Base-by-base conservation (phyloP, 2,797 vertebrate species). In the Eutrigla gurnardus region DNA sequence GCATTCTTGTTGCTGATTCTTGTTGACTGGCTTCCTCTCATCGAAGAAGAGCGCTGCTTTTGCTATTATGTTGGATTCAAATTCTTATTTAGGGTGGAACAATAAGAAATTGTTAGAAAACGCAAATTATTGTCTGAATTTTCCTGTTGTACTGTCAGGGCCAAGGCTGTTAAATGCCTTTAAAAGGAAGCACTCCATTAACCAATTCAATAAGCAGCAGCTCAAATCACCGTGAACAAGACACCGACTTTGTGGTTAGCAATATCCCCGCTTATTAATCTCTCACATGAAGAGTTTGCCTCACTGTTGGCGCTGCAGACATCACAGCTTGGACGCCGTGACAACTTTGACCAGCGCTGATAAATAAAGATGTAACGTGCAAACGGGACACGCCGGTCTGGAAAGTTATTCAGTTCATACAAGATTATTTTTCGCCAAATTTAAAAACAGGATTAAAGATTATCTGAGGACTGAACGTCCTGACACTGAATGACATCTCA, bases 241-340 rank as follows among this genome's bases (percentile, higher is more conserved):
- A 64, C 67, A 50, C 9, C 0, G 10, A 61, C 65, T 77, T 55
- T 61, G 40, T 25, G 42, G 25, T 65, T 2, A 18, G 14, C 57
- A 73, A 58, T 49, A 76, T 60, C 39, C 25, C n/a, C 7, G 8
- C 47, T 70, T 18, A 60, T 62, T 67, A 14, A 67, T 37, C 12
- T 33, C 40, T 62, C n/a, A 15, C 54, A 12, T 43, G 36, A 64
- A 52, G 18, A 81, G 39, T 59, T 46, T 63, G 11, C 7, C 12
- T 1, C 45, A 15, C 3, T 9, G 36, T 54, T 61, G 42, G 53
- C 55, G 65, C 69, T 63, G 69, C 50, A 73, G 43, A 73, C 54
- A 54, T 58, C 61, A 39, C 52, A 67, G 57, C 59, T 32, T 61
- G 36, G n/a, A 60, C 62, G 45, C 33, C 9, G 42, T 46, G 54